phyloP scores from a whole-genome alignment of 2,888 invertebrate genomes.

The Noctua fimbriata region DNA sequence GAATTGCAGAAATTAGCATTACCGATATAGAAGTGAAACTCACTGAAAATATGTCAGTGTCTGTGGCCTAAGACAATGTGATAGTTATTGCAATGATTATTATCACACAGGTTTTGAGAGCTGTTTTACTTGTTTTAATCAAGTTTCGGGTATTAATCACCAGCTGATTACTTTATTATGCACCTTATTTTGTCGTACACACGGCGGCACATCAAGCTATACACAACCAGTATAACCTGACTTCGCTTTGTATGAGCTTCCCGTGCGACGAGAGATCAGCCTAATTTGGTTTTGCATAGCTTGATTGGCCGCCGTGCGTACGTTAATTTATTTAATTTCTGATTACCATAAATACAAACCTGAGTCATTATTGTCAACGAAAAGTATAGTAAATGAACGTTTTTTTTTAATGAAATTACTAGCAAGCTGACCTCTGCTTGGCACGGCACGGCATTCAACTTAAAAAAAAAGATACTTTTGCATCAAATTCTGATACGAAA shows the following conservation, averaged over 20 bases:
- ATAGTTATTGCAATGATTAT: not conserved
- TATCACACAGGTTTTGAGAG: not conserved
- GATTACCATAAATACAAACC: conserved; percentile 24
- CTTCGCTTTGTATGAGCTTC: no score
- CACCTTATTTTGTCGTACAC: conserved; percentile 22
- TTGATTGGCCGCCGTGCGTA: no score
- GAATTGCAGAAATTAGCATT: not conserved
- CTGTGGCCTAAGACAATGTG: not conserved
- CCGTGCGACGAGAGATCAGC: no score
- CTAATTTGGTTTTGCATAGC: no score
- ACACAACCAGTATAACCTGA: no score
- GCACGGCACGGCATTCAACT: no score
- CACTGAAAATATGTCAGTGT: no score
- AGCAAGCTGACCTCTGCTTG: not conserved
- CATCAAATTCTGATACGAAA: not conserved
- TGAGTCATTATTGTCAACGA: conserved; percentile 23
- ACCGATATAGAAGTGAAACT: not conserved
- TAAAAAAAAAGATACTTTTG: no score
- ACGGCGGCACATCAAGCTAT: no score
- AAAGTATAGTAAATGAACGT: conserved; percentile 9
- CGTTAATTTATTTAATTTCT: conserved; percentile 16
- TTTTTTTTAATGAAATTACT: not conserved
- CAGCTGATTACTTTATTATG: conserved; percentile 22
- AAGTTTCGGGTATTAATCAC: not conserved
- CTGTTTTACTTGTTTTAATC: not conserved